These are phyloP conservation scores for Caenorhabditis panamensis DNA, from an alignment of 2,888 invertebrate genomes.

Conservation along the genomic window DNA sequence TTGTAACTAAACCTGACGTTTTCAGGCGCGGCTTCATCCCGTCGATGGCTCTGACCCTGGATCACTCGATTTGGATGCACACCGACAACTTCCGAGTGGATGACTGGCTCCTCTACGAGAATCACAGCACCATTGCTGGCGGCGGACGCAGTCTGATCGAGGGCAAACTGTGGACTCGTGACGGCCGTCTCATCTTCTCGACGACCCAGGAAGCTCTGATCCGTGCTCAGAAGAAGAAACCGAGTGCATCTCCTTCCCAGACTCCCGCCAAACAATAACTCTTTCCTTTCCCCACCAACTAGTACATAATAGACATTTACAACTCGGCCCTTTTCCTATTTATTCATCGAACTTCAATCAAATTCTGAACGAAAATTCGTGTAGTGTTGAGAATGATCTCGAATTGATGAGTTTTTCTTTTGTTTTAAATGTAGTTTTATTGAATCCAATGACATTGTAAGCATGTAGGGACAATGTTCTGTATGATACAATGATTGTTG, in stretches of 20 bases:
- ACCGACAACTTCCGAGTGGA: slow-evolving; percentile 81
- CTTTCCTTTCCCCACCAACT: not conserved
- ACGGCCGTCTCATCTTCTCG: slow-evolving; percentile 82
- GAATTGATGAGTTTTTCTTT: not conserved
- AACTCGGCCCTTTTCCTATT: too few species aligned
- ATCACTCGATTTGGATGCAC: slow-evolving; percentile 83
- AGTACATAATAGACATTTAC: not conserved
- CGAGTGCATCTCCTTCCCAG: slow-evolving; percentile 35
- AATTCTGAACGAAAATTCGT: slow-evolving; percentile 50
- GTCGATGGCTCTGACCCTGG: slow-evolving; percentile 82
- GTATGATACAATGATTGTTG: not conserved
- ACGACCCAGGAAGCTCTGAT: slow-evolving; percentile 83
- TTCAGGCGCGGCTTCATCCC: slow-evolving; percentile 73
- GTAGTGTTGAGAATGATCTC: slow-evolving; percentile 53
- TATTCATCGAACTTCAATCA: slow-evolving; percentile 30
- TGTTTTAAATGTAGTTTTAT: slow-evolving; percentile 14
- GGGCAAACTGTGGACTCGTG: slow-evolving; percentile 82
- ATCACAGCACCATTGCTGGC: slow-evolving; percentile 82
- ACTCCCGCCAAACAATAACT: slow-evolving; percentile 12
- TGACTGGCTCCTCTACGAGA: slow-evolving; percentile 83
- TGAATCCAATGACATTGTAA: slow-evolving; percentile 7
- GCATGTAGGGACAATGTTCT: not conserved
- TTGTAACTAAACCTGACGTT: slow-evolving; percentile 4
- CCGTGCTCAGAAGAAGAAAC: slow-evolving; percentile 70
- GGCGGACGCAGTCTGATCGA: slow-evolving; percentile 81